Conservation (phyloP, 2,797 vertebrate species). For the Tinamus major region DNA sequence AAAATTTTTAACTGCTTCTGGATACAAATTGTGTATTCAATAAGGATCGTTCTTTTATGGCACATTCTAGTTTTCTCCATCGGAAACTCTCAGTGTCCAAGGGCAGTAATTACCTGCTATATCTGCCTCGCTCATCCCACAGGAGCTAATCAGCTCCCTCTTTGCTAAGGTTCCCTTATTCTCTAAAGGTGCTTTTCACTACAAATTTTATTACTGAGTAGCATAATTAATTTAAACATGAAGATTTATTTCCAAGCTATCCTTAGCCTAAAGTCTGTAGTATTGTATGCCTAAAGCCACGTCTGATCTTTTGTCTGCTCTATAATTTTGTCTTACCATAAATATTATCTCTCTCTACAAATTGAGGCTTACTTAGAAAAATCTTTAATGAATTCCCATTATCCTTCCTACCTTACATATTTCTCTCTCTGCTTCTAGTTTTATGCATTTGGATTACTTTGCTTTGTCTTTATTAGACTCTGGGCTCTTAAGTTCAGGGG, state of each 20-base stretch:
- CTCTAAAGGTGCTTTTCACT: constrained; percentile 24
- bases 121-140: background rate
- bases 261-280: background rate
- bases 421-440: background rate
- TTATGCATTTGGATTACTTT: background rate
- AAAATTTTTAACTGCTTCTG: background rate
- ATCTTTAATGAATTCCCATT: background rate
- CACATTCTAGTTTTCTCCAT: background rate
- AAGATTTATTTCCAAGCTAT: constrained; percentile 19
- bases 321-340: background rate
- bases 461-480: background rate
- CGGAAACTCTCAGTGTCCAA: background rate
- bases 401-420: background rate
- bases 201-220: background rate
- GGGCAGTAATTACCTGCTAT: background rate
- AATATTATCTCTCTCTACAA: background rate
- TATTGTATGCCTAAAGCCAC: background rate
- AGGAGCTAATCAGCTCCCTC: constrained; percentile 3
- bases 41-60: background rate
- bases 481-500: background rate
- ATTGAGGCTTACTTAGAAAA: background rate
- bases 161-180: background rate
- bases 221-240: constrained; percentile 7
- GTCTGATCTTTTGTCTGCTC: background rate
- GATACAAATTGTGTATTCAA: background rate